phyloP scores from a whole-genome alignment of 2,797 vertebrate species.

The Potorous gilbertii region DNA sequence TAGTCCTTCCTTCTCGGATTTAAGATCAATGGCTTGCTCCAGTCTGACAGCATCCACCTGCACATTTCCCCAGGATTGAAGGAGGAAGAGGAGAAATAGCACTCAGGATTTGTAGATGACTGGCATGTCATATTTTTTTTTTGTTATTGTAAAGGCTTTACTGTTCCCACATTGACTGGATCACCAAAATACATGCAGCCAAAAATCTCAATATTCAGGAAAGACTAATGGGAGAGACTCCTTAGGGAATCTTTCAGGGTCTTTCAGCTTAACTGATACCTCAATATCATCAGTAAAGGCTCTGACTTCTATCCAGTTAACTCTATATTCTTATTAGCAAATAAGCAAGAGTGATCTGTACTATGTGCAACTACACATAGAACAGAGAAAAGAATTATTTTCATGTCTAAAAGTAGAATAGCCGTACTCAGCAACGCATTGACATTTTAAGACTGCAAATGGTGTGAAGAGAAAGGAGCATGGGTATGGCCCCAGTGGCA shows the following conservation, averaged over 20 bases:
- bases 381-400: neutral
- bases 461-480: neutral
- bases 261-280: neutral
- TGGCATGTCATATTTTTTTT: slow-evolving; percentile 38
- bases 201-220: neutral
- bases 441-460: neutral
- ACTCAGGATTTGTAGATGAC: slow-evolving; percentile 58
- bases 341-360: slow-evolving; percentile 22
- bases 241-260: neutral
- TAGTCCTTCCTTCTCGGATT: slow-evolving; percentile 13
- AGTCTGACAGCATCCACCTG: slow-evolving; percentile 58
- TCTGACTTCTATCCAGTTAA: slow-evolving; percentile 32
- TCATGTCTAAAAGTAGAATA: neutral
- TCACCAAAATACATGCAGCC: slow-evolving; percentile 27
- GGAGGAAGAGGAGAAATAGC: slow-evolving; percentile 65
- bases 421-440: neutral
- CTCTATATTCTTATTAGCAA: slow-evolving; percentile 23
- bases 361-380: neutral
- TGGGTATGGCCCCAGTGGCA: neutral
- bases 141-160: slow-evolving; percentile 53
- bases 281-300: slow-evolving; percentile 18
- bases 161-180: slow-evolving; percentile 16
- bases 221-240: neutral
- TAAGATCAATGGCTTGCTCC: slow-evolving; percentile 69
- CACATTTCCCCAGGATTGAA: slow-evolving; percentile 58